Evolutionary conservation across 2,888 invertebrate species (phyloP).

Genomic region (Scrobipalpa atriplicella): DNA sequence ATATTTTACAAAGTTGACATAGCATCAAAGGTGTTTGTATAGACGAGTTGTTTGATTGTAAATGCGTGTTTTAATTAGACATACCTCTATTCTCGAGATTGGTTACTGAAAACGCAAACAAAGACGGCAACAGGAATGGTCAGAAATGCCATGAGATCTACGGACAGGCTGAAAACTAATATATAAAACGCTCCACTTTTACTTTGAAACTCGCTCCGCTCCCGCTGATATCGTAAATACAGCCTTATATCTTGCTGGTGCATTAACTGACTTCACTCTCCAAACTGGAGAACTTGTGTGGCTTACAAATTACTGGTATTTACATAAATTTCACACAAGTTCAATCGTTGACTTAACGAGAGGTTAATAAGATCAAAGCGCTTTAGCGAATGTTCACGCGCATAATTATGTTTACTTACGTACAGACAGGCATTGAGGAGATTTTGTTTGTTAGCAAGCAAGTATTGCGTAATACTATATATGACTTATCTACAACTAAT

Average conservation of each 20-base stretch:
- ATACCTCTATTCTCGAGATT: too few relatives aligned
- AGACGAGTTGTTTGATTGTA: too few relatives aligned
- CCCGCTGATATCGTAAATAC: background rate
- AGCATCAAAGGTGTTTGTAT: too few relatives aligned
- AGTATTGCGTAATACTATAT: too few relatives aligned
- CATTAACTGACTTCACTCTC: conserved; percentile 1
- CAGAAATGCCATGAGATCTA: too few relatives aligned
- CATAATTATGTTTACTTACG: background rate
- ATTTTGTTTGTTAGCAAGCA: background rate
- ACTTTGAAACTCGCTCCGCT: background rate
- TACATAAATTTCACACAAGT: conserved; percentile 2
- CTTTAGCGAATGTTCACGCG: background rate
- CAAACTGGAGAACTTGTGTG: conserved; percentile 8
- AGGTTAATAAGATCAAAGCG: conserved; percentile 8
- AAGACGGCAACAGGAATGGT: too few relatives aligned
- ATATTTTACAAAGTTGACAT: too few relatives aligned
- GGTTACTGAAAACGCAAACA: too few relatives aligned
- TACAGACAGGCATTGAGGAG: background rate
- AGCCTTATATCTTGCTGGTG: background rate
- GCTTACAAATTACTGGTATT: conserved; percentile 3
- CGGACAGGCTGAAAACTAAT: too few relatives aligned
- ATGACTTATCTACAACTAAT: too few relatives aligned
- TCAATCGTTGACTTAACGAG: background rate
- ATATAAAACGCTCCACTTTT: too few relatives aligned
- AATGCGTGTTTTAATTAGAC: too few relatives aligned